Base-by-base conservation (phyloP, 2,888 invertebrate species). In the Tuberolachnus salignus region DNA sequence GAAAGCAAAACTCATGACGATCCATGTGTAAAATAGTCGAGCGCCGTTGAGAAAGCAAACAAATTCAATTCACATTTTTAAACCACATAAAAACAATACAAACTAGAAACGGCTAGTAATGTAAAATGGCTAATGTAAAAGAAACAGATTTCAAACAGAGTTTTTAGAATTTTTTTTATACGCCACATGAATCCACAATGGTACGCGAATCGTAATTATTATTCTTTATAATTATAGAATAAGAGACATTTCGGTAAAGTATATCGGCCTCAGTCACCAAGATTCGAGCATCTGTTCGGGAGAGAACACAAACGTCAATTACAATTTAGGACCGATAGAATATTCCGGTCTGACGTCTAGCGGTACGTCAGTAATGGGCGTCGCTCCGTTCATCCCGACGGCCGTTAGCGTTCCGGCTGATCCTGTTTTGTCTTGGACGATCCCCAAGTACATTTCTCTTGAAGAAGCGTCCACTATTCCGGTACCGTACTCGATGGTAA, bases 401-500 rank as follows among this genome's bases (percentile, higher is more conserved):
- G 42, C 67, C 42, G 73, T 69, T 16, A 21, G 55, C 14, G 53
- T 81, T 6, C 26, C 64, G 11, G 81, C 82, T 10, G 83, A 84
- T 82, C 83, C 84, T 16, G 82, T 85, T 8, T 84, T 86, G 49
- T 81, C 81, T 2, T 88, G 88, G 88, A 80, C 83, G n/a, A 85
- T 88, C 9, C 88, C 88, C 0, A 84, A 85, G 6, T 73, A 82
- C 2, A 88, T 88, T 88, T 85, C 84, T 8, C 83, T 88, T 80
- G 86, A 87, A 81, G 87, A 89, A 72, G 88, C 88, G 21, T 86
- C 88, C 3, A 87, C 88, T 6, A 87, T 89, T 1, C 89, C 89
- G 2, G 86, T 88, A 3, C 87, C 87, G 13, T 89, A 88, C 82
- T 83, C 87, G 23, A 88, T 88, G 75, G 83, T 84, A 80, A 72